Evolutionary conservation across 2,888 invertebrate genomes (phyloP), one percentile per base, ranked within the genome.

Genomic region (Odontothrips loti): DNA sequence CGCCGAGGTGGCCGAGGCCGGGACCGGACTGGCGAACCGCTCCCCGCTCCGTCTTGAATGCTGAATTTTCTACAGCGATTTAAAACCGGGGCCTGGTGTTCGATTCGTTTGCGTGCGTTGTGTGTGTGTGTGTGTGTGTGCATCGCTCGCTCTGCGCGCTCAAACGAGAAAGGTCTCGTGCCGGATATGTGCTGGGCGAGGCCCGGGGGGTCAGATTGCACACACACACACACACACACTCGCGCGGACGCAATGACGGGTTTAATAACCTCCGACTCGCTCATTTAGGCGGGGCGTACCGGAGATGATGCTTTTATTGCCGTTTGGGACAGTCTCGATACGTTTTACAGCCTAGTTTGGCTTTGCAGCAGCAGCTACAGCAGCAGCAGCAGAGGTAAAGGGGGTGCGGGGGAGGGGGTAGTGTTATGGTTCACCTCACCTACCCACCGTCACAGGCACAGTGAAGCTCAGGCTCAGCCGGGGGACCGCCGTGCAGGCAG

Each of bases 241-340:
- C 34, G 6, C 34, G 10, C 58, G n/a, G 58, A 17, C 58, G n/a
- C 58, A 0, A 58, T n/a, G 68, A 23, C 68, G 23, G 68, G 68
- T 75, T 75, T 75, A 75, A 75, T 75, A 75, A 75, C 68, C 68
- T 58, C 58, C 58, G 58, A 0, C 68, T 75, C 12, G 23, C 68
- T 68, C 68, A 75, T 27, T 27, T 8, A 75, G 27, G 68, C 9
- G 27, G 23, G 27, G 68, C 68, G 68, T 75, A 27, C 27, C 23
- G 68, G 68, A 75, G 68, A 75, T 75, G 68, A 75, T 8, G 27
- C 68, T 75, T 75, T 75, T 75, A 75, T 75, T 75, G 58, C 58
- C 58, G 58, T 20, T 20, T 15, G 23, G 68, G 68, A 75, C 68
- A 27, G 27, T 75, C 68, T 12, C 23, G 68, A 75, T 75, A 27